Evolutionary conservation across 1,140 invertebrate genomes (phyloP), one percentile per base, ranked within the genome.

Genomic region (Augochlora pura): DNA sequence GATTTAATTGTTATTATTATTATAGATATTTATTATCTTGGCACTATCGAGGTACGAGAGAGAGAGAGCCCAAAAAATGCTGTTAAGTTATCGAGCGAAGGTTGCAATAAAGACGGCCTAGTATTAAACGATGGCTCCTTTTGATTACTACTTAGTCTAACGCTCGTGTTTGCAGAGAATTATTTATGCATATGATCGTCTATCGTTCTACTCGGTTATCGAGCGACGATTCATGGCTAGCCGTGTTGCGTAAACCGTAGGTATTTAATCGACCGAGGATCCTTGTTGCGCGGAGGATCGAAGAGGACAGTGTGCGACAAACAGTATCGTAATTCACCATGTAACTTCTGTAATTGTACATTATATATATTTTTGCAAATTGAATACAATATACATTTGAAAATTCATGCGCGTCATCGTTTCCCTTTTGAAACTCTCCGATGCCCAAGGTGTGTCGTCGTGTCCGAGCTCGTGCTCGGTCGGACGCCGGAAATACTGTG

Each of bases 331-430:
- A 69, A 80, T 76, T 63, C 46, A 68, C 27, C 42, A 76, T 54
- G 65, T 80, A 80, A 80, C 72, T 72, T 68, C 52, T 82, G 69
- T 82, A 82, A 78, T 60, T 78, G 71, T 77, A 77, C 59, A 77
- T 81, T 62, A 72, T 72, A 82, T 78, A 77, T 78, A 77, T 81
- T 78, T 77, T 78, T 78, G 74, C 74, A 81, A 81, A 76, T 77
- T 65, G 74, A 81, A 81, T 81, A 81, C 75, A 81, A 71, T 77
- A 77, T 77, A 81, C 74, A 81, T 71, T 77, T 77, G 73, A 81
- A 77, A 81, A 77, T 66, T 52, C 60, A 74, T 73, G 38, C 60
- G 60, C 65, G 49, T 52, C 18, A 9, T 77, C 32, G 39, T 54
- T 64, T 72, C 59, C 25, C 32, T 64, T 25, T 59, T 25, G 18